These are phyloP conservation scores for Corvus cornix DNA, from an alignment of 2,113 vertebrate species.

Conservation along the genomic window DNA sequence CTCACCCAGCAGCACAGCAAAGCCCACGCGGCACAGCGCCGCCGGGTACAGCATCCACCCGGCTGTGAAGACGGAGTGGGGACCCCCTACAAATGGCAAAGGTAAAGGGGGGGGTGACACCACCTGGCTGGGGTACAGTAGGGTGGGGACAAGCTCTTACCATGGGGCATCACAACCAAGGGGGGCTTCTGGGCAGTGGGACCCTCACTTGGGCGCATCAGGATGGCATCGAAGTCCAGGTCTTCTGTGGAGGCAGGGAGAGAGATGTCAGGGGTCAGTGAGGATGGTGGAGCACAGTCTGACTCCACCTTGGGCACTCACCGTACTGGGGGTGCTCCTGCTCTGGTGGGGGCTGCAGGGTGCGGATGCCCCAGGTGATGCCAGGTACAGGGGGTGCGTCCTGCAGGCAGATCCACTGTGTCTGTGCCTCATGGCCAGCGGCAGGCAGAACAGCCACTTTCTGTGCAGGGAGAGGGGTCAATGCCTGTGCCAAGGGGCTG, in stretches of 20 bases:
- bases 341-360: conserved; percentile 82
- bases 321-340: conserved; percentile 86
- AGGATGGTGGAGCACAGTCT: neutral
- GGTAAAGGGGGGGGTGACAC: neutral
- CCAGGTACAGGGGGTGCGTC: conserved; percentile 73
- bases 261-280: neutral
- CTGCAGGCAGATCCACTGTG: conserved; percentile 88
- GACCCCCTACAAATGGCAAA: conserved; percentile 80
- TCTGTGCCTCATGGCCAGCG: conserved; percentile 73
- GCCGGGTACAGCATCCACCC: conserved; percentile 86
- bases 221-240: conserved; percentile 88
- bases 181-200: conserved; percentile 77
- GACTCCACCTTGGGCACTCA: conserved; percentile 59
- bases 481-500: accelerated
- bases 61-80: conserved; percentile 84
- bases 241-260: conserved; percentile 71
- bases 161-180: conserved; percentile 88
- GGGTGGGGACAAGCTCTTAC: conserved; percentile 66
- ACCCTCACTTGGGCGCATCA: conserved; percentile 81
- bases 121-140: accelerated
- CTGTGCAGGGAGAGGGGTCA: conserved; percentile 61
- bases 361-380: conserved; percentile 85
- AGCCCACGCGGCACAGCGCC: conserved; percentile 85
- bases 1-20: conserved; percentile 87
- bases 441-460: conserved; percentile 83